Evolutionary conservation across 1,140 invertebrate species (phyloP).

Genomic region (Phenacoccus solenopsis): DNA sequence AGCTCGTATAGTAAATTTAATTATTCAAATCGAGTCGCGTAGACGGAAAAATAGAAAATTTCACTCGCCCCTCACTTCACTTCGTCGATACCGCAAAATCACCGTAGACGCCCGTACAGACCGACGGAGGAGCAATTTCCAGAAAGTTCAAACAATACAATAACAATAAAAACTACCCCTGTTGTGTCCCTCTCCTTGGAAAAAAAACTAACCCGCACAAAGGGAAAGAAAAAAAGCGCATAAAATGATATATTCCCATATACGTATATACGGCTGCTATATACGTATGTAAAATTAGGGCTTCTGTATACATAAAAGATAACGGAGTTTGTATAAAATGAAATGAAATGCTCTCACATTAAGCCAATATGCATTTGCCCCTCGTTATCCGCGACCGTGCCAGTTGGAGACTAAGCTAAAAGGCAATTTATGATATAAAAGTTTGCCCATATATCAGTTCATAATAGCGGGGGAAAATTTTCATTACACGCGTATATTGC

Average conservation of each 20-base stretch:
- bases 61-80: too few relatives aligned
- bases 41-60: background rate
- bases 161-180: background rate
- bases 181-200: too few relatives aligned
- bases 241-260: background rate
- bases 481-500: background rate
- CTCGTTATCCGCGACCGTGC: background rate
- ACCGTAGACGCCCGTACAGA: too few relatives aligned
- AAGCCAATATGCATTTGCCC: background rate
- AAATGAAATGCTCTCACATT: conserved; percentile 2
- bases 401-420: background rate
- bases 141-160: conserved; percentile 3
- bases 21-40: background rate
- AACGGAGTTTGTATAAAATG: conserved; percentile 2
- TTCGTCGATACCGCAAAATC: background rate
- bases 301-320: conserved; percentile 3
- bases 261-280: background rate
- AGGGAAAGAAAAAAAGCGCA: background rate
- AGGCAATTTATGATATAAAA: conserved; percentile 3
- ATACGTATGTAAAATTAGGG: background rate
- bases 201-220: too few relatives aligned
- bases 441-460: background rate
- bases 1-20: background rate
- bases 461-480: background rate
- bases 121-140: background rate